Percentiles rank a stretch among this genome's conserved stretches.
Conservation (phyloP, 2,797 vertebrate genomes). For the Eulemur coronatus region DNA sequence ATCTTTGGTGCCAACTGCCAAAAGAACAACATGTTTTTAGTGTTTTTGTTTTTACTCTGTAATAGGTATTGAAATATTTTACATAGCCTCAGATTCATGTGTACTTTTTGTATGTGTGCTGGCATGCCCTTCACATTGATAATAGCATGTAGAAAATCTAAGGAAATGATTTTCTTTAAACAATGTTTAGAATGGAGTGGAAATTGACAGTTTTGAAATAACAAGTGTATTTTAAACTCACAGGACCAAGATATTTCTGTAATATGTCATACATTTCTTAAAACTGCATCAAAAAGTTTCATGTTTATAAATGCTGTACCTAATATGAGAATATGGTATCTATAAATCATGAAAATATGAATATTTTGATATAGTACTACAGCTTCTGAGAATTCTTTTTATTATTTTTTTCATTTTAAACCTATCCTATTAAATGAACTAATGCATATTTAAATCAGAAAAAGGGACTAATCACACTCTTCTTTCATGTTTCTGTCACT, state of each 20-base stretch:
- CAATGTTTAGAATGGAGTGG: neutral
- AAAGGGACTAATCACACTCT: neutral
- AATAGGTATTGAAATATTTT: neutral
- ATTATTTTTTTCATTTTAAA: neutral
- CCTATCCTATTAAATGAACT: neutral
- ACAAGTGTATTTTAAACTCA: neutral
- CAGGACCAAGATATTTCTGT: neutral
- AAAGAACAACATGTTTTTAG: slow-evolving; percentile 14
- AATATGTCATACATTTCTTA: neutral
- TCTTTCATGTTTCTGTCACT: slow-evolving; percentile 24
- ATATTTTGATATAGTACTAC: neutral
- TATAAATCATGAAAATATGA: neutral
- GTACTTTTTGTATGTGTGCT: neutral
- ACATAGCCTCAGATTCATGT: neutral
- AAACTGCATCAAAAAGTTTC: neutral
- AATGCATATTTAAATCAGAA: slow-evolving; percentile 1
- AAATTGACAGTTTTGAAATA: neutral
- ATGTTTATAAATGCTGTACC: neutral
- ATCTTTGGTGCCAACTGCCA: neutral
- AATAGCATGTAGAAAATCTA: neutral
- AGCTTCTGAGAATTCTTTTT: slow-evolving; percentile 1
- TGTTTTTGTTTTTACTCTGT: neutral
- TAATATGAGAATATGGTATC: neutral
- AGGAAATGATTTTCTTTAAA: neutral
- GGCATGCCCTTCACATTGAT: neutral